These are phyloP conservation scores for Drosophila repletoides DNA, from an alignment of 1,140 invertebrate genomes.

Conservation along the genomic window DNA sequence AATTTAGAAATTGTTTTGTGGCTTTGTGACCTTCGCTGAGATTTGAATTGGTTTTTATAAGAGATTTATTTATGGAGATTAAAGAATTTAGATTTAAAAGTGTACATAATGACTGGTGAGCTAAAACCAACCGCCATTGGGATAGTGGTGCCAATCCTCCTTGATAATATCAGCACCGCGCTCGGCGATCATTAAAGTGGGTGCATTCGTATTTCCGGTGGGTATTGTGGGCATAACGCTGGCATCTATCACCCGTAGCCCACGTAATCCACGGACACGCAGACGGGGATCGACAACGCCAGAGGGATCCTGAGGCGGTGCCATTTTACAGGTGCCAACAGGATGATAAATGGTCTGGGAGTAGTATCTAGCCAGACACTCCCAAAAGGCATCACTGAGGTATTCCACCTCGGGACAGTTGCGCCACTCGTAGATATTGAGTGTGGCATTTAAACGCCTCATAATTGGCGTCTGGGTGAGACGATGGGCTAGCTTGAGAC, in stretches of 20 bases:
- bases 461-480: constrained; percentile 87
- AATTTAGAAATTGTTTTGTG: neutral
- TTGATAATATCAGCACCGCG: constrained; percentile 87
- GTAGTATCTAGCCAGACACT: constrained; percentile 87
- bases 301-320: constrained; percentile 83
- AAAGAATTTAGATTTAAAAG: no score
- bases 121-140: constrained; percentile 53
- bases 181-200: constrained; percentile 88
- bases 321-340: constrained; percentile 87
- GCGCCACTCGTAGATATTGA: constrained; percentile 86
- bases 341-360: constrained; percentile 88
- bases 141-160: constrained; percentile 82
- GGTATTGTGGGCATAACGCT: constrained; percentile 89
- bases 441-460: constrained; percentile 85
- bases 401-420: constrained; percentile 84
- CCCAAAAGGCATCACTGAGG: constrained; percentile 86
- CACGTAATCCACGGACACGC: constrained; percentile 85
- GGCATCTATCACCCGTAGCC: constrained; percentile 87
- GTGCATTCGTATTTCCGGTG: constrained; percentile 88
- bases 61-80: no score
- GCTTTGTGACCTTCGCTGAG: neutral
- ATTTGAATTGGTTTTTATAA: neutral
- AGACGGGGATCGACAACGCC: constrained; percentile 86
- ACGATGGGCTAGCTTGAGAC: constrained; percentile 86
- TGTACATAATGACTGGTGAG: no score